phyloP scores from a whole-genome alignment of 2,888 invertebrate species.

The Timema podura region DNA sequence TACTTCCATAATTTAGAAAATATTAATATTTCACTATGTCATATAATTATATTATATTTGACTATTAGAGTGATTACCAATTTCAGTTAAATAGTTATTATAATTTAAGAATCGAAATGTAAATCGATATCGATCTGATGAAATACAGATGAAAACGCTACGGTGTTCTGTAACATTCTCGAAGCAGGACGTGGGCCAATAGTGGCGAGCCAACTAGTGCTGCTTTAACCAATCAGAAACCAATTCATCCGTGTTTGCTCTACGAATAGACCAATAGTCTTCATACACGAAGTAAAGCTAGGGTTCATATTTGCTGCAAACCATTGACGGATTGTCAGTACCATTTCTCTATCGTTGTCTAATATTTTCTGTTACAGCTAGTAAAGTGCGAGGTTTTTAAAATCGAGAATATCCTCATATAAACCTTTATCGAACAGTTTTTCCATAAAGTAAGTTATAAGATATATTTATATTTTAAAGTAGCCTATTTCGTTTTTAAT shows the following conservation, averaged over 20 bases:
- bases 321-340: no score
- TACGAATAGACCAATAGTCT: conserved; percentile 22
- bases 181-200: conserved; percentile 63
- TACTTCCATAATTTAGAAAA: background rate
- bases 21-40: background rate
- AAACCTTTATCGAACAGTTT: no score
- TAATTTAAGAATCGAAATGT: background rate
- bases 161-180: background rate
- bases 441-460: background rate
- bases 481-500: no score
- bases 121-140: no score
- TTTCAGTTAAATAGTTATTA: background rate
- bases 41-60: no score
- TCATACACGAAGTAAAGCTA: conserved; percentile 22
- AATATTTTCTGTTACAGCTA: no score
- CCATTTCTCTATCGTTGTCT: no score
- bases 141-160: no score
- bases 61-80: no score
- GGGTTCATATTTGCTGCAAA: conserved; percentile 1
- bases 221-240: conserved; percentile 47
- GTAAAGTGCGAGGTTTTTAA: no score
- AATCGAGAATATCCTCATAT: no score
- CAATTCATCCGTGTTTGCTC: conserved; percentile 31
- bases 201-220: conserved; percentile 53
- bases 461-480: background rate